Evolutionary conservation across 2,113 vertebrate genomes (phyloP).

Genomic region (Phodopus roborovskii): DNA sequence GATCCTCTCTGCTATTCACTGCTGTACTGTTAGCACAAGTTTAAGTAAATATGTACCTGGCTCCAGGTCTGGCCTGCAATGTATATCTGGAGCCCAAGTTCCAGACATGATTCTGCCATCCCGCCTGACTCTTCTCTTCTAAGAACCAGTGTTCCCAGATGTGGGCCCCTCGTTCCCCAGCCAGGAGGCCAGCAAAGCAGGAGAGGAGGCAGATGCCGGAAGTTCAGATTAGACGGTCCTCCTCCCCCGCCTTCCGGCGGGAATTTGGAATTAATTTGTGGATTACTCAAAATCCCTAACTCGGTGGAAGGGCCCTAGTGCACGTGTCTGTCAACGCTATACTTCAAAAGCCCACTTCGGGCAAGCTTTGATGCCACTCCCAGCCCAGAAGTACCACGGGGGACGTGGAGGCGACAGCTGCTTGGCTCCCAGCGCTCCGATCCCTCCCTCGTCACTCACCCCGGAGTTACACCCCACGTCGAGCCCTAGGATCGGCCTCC

Average conservation of each 20-base stretch:
- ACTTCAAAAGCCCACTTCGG: neutral
- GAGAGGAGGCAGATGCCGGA: neutral
- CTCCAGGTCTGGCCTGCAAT: neutral
- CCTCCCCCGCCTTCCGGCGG: neutral
- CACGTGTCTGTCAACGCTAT: neutral
- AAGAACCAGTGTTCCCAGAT: neutral
- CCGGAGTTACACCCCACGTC: slow-evolving; percentile 97
- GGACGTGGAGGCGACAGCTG: neutral
- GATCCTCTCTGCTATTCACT: neutral
- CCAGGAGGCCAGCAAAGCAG: neutral
- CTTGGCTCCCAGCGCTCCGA: neutral
- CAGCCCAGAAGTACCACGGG: neutral
- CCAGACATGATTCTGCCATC: neutral
- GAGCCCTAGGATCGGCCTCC: slow-evolving; percentile 86
- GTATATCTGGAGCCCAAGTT: neutral
- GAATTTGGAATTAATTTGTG: neutral
- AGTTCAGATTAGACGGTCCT: neutral
- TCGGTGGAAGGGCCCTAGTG: neutral
- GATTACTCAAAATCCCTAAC: neutral
- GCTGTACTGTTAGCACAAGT: neutral
- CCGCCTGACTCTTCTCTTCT: neutral
- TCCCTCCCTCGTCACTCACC: slow-evolving; percentile 84
- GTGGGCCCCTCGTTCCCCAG: neutral
- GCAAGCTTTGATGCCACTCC: neutral
- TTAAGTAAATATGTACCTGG: neutral